phyloP scores from a whole-genome alignment of 2,888 invertebrate species.

The Oxyteleia sp. region DNA sequence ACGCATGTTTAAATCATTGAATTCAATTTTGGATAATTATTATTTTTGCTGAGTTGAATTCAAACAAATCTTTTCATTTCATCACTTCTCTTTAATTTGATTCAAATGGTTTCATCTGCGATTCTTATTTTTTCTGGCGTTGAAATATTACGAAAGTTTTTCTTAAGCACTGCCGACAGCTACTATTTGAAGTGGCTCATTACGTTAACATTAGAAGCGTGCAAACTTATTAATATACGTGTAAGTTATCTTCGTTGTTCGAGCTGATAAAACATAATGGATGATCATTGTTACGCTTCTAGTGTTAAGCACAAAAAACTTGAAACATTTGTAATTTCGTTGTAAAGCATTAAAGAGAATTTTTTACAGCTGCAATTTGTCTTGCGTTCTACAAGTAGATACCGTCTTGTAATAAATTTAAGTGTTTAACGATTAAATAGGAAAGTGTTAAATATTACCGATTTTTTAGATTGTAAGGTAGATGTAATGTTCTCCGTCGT shows the following conservation, averaged over 20 bases:
- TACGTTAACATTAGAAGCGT: constrained; percentile 37
- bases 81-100: too few species aligned
- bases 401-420: constrained; percentile 52
- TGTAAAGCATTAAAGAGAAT: constrained; percentile 10
- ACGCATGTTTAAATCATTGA: too few species aligned
- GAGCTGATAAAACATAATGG: constrained; percentile 7
- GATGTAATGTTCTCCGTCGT: constrained; percentile 34
- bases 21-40: too few species aligned
- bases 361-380: constrained; percentile 34
- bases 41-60: too few species aligned
- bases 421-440: constrained; percentile 53
- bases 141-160: constrained; percentile 3
- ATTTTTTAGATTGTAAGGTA: constrained; percentile 50
- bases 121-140: too few species aligned
- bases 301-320: constrained; percentile 37
- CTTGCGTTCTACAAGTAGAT: constrained; percentile 26
- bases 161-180: constrained; percentile 53
- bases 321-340: constrained; percentile 30
- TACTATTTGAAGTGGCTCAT: constrained; percentile 23
- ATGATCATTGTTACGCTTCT: constrained; percentile 16
- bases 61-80: too few species aligned
- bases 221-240: background rate
- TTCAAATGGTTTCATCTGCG: too few species aligned
- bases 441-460: constrained; percentile 54
- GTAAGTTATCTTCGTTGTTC: too few species aligned